Evolutionary conservation across 1,140 invertebrate genomes (phyloP).

Genomic region (Phymastichus coffea): DNA sequence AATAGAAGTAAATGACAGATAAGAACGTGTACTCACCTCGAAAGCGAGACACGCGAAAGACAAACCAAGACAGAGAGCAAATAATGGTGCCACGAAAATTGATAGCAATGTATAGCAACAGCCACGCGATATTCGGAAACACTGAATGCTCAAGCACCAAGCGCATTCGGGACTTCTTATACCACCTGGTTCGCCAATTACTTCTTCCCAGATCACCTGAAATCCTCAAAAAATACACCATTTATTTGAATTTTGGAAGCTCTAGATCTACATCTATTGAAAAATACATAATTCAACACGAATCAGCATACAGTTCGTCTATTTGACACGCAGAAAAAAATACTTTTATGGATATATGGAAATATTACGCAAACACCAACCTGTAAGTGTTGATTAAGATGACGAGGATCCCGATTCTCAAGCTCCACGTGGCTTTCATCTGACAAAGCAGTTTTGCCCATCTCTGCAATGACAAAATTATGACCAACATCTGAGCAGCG

Average conservation of each 20-base stretch:
- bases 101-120: conserved; percentile 72
- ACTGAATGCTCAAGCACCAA: conserved; percentile 70
- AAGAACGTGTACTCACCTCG: conserved; percentile 55
- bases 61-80: conserved; percentile 69
- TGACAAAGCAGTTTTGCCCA: conserved; percentile 51
- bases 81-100: conserved; percentile 66
- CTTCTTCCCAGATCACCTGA: conserved; percentile 75
- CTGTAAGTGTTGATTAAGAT: conserved; percentile 69
- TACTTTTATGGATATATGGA: background rate
- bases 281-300: background rate
- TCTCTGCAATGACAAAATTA: conserved; percentile 44
- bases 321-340: background rate
- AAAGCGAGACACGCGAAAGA: conserved; percentile 76
- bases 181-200: conserved; percentile 76
- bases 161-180: conserved; percentile 72
- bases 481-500: conserved; percentile 31
- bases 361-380: conserved; percentile 46
- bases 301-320: background rate
- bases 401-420: conserved; percentile 70
- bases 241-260: background rate
- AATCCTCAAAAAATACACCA: background rate
- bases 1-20: background rate
- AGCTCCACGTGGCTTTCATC: conserved; percentile 57
- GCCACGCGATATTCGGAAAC: conserved; percentile 68
- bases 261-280: background rate